Base-by-base conservation (phyloP, 2,888 invertebrate species). In the Hoplodrina blanda region DNA sequence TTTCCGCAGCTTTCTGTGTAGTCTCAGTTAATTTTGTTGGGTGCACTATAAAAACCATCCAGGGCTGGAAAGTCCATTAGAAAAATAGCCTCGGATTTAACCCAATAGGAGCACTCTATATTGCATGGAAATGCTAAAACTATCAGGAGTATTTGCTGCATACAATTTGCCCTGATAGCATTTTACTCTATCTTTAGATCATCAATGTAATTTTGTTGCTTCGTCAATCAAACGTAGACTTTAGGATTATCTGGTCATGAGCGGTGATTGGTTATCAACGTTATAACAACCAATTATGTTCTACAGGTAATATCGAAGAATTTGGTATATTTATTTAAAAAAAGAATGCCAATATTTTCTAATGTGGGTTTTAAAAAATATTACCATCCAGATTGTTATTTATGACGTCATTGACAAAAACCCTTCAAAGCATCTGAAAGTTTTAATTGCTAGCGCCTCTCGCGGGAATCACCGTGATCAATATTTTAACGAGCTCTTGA, bases 401-500 rank as follows among this genome's bases (percentile, higher is more conserved):
- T 57, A 69, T 66, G 44, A 59, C 54, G 25, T 57, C 60, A 69
- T 67, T 57, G 63, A 69, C 76, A 68, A 73, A 65, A 49, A 64
- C 61, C 68, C 55, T 53, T 56, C 57, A 80, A 62, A 80, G 63
- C 66, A 59, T 62, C 54, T 17, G 20, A 69, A 79, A 79, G 50
- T 80, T 76, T 69, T 79, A 73, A 81, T 69, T 73, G 59, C 69
- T 53, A 63, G n/a, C 55, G 54, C 62, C 67, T 79, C 66, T 73
- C 73, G 19, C 15, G 66, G 68, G 68, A 59, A n/a, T 65, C 20
- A 41, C 62, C 33, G 25, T 49, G 68, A 76, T 81, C 66, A 73
- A 82, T 76, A 79, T 73, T 81, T 76, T 76, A 78, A 80, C 72
- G 69, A 70, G 66, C 64, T 78, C 61, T 49, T 53, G 20, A 57